Conservation (phyloP, 2,113 vertebrate genomes). For the Acanthisitta chloris region DNA sequence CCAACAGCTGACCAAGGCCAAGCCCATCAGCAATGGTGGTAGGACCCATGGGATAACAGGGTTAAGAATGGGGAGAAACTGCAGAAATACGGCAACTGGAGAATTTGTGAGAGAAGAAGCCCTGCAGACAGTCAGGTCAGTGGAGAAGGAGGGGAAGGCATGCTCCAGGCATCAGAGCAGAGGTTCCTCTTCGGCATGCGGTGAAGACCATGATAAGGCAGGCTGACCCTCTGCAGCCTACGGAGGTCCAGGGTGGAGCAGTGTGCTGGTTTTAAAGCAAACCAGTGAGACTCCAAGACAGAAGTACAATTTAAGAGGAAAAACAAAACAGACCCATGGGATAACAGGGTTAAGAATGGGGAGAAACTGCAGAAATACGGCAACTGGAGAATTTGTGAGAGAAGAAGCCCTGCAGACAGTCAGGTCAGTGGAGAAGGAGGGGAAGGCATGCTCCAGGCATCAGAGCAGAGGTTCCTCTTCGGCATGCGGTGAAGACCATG, state of each 20-base stretch:
- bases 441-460: rapidly evolving
- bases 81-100: background rate
- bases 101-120: background rate
- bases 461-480: rapidly evolving
- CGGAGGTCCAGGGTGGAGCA: rapidly evolving
- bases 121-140: background rate
- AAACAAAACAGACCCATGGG: rapidly evolving
- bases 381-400: background rate
- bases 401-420: background rate
- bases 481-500: background rate
- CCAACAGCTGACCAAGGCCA: background rate
- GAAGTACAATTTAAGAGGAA: too few species aligned
- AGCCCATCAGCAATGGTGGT: background rate
- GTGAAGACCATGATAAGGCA: background rate
- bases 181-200: rapidly evolving
- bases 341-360: rapidly evolving
- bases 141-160: background rate
- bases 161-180: rapidly evolving
- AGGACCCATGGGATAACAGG: rapidly evolving
- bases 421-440: background rate
- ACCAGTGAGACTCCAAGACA: too few species aligned
- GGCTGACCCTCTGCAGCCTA: background rate
- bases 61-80: background rate
- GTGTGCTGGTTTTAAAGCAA: too few species aligned
- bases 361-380: background rate